Base-by-base conservation (phyloP, 23 tunicate species). In the Trididemnum miniatum region DNA sequence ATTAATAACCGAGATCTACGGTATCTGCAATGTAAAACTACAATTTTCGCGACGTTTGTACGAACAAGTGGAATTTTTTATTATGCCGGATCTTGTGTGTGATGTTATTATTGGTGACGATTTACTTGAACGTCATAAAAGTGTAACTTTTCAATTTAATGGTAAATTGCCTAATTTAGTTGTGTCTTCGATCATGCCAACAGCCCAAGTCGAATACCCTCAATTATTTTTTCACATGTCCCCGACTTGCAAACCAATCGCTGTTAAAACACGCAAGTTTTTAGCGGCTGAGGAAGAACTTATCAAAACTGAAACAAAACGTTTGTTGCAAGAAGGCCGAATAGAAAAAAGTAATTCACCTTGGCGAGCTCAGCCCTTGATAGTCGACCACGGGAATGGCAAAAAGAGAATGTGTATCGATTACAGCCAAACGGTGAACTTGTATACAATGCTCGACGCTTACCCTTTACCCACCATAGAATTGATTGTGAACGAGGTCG, bases 401-500 rank as follows among this genome's bases (percentile, higher is more conserved):
- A 24, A 63, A 20, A 63, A 63, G n/a, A 7, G 69, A n/a, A n/a
- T n/a, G n/a, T n/a, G n/a, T n/a, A n/a, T n/a, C n/a, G n/a, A n/a
- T n/a, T n/a, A n/a, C n/a, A 22, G 27, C 27, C 69, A 63, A 63
- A 63, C 69, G 18, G n/a, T 63, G 7, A 63, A 63, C 25, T 25
- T 35, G 67, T 76, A 9, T 36, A 76, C 80, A 3, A 22, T 18
- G 33, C 67, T 76, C 69, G 67, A 76, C 25, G 80, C 80, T 9
- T 76, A 76, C 63, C 63, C 80, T 37, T 36, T 76, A 15, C 80
- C 80, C 20, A 35, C 26, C 25, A 76, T 76, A 9, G 62, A 76
- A 20, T 20, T 20, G 4, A 15, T 37, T 4, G 30, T 76, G 3
- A 76, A 76, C 15, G 62, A 38, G 30, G 5, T 76, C 20, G 62